Evolutionary conservation across 2,113 vertebrate genomes (phyloP), one percentile per base, ranked within the genome.

Genomic region (Erythrocebus patas): DNA sequence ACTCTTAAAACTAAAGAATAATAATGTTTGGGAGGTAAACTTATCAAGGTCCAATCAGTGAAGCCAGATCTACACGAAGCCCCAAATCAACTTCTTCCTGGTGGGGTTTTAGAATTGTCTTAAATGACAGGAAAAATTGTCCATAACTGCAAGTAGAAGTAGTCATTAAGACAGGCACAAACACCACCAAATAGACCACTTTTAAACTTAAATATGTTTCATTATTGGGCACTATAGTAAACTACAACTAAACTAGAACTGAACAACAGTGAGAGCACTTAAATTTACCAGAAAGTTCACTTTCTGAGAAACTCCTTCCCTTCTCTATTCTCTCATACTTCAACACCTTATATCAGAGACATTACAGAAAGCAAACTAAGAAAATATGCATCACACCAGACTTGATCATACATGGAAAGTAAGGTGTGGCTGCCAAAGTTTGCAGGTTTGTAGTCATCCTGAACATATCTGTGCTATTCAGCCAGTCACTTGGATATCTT

Each of bases 201-300:
- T 93, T 91, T 78, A 23, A 52, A 76, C 23, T 61, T 92, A 66
- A 83, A 68, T 92, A 50, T 84, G 18, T 89, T 96, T 96, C 73
- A 87, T 96, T 79, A 57, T 20, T 87, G 88, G 68, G 2, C 18
- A 78, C 68, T 83, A 35, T 76, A 79, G 93, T 83, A 96, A 96
- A 66, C 45, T 55, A 10, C 32, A 70, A 72, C 22, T 83, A 96
- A 96, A 66, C 45, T 55, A 8, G n/a, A 70, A 72, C 22, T 43
- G 59, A 79, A 55, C 6, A 80, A 72, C 57, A 82, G 23, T 35
- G 43, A 73, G 55, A 64, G 43, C 8, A 76, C 45, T 50, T 94
- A 27, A 81, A 57, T 76, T 68, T 76, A 52, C 40, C 72, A 79
- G 25, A 23, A 18, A 89, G 79, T 83, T 89, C 61, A 43, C 35